Conservation (phyloP, 2,797 vertebrate genomes). For the Labroides dimidiatus region DNA sequence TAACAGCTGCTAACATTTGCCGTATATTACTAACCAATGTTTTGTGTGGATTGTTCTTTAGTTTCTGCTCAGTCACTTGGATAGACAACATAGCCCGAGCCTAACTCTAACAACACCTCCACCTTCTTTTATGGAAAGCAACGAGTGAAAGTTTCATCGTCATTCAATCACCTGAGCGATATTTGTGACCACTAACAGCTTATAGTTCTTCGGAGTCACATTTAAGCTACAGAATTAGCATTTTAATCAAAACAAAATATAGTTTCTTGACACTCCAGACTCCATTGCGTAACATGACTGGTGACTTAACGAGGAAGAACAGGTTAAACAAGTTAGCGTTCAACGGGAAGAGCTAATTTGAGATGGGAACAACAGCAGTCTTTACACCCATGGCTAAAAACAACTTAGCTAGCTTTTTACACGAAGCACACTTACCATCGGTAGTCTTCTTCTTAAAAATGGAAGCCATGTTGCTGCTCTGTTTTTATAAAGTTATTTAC, state of each 20-base stretch:
- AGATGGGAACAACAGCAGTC: constrained; percentile 23
- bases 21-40: too few species aligned
- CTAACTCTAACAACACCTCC: background rate
- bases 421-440: constrained; percentile 89
- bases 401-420: constrained; percentile 70
- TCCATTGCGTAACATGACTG: background rate
- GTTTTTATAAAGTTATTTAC: constrained; percentile 15
- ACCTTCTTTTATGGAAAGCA: background rate
- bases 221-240: background rate
- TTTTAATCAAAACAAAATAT: background rate
- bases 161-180: background rate
- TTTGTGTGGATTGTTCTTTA: too few species aligned
- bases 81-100: background rate
- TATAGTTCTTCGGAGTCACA: background rate
- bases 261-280: constrained; percentile 5
- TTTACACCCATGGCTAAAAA: constrained; percentile 60
- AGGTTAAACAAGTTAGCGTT: constrained; percentile 53
- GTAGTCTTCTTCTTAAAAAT: constrained; percentile 98
- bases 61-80: background rate
- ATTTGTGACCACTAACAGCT: background rate
- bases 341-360: background rate
- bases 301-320: constrained; percentile 54
- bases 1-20: too few species aligned
- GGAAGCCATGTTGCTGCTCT: constrained; percentile 86
- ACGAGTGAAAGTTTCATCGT: background rate